Evolutionary conservation across 2,888 invertebrate species (phyloP), one percentile per base, ranked within the genome.

Genomic region (Pristionchus exspectatus): DNA sequence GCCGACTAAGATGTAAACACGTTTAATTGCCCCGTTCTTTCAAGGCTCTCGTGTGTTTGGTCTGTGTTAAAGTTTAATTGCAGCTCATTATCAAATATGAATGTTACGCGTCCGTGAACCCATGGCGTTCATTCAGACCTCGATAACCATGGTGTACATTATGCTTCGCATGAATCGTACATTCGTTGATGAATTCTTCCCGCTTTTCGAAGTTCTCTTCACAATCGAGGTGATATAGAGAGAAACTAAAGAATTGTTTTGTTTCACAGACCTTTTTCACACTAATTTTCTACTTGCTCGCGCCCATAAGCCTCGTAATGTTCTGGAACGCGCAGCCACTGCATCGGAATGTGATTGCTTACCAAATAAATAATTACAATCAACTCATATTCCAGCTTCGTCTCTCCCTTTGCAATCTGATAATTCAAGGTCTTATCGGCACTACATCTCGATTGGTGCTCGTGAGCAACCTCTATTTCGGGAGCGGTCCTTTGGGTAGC

Each of bases 251-350:
- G 7, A 10, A 54, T 54, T n/a, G n/a, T n/a, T 54, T n/a, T n/a
- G 9, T 54, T 10, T n/a, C 24, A 5, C 63, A 63, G 63, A 24
- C 24, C 21, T 63, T 69, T 7, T 21, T 74, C 16, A 74, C 24
- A 2, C 16, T 74, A 5, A 5, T 74, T 18, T 74, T 74, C 74
- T 74, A 38, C 21, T 14, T 38, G 2, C 14, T 74, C 2, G 74
- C 74, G 5, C 74, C 74, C 16, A 21, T 38, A 3, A n/a, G 18
- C 7, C 27, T 74, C 2, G n/a, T n/a, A n/a, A 54, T 81, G 50
- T 10, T 81, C 14, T 81, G 81, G 81, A 81, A 81, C 27, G 50
- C 81, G 12, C 81, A 44, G 18, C 81, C 81, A 0, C 38, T 81
- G 10, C 81, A 81, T 81, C 7, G 81, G 27, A 81, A 81, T 81